phyloP scores from a whole-genome alignment of 2,888 invertebrate genomes.

The Hymenopus coronatus region DNA sequence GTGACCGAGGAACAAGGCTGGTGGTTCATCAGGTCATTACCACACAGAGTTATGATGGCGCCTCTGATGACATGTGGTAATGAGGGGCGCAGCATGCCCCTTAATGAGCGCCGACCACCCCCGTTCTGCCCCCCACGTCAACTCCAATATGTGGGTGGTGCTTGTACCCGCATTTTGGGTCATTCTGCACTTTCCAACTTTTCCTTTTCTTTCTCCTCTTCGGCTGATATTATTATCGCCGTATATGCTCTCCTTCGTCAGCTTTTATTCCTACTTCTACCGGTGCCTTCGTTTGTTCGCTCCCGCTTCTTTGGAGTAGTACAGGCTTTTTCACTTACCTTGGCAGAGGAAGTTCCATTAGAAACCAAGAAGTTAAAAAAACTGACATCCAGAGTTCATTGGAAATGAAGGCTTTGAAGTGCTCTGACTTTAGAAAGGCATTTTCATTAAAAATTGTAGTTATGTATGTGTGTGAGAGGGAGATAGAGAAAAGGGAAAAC shows the following conservation, averaged over 20 bases:
- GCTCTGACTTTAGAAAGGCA: too few relatives aligned
- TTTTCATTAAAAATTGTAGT: too few relatives aligned
- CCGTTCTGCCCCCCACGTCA: background rate
- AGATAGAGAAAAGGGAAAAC: too few relatives aligned
- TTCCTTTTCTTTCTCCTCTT: background rate
- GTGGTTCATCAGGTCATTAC: background rate
- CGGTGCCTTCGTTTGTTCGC: background rate
- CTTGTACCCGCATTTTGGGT: background rate
- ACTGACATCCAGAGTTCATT: too few relatives aligned
- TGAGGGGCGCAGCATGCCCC: background rate
- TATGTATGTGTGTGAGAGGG: too few relatives aligned
- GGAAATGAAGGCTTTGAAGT: too few relatives aligned
- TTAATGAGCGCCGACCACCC: background rate
- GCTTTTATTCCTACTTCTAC: background rate
- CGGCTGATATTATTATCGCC: background rate
- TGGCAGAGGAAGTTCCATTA: too few relatives aligned
- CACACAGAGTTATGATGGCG: background rate
- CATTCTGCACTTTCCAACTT: too few relatives aligned
- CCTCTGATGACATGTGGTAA: background rate
- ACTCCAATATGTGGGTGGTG: background rate
- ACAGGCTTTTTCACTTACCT: background rate
- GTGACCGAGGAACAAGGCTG: background rate
- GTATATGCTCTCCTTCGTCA: too few relatives aligned
- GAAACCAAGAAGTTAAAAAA: too few relatives aligned
- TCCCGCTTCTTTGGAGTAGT: background rate